phyloP scores from a whole-genome alignment of 2,113 vertebrate species.

The Suncus etruscus region DNA sequence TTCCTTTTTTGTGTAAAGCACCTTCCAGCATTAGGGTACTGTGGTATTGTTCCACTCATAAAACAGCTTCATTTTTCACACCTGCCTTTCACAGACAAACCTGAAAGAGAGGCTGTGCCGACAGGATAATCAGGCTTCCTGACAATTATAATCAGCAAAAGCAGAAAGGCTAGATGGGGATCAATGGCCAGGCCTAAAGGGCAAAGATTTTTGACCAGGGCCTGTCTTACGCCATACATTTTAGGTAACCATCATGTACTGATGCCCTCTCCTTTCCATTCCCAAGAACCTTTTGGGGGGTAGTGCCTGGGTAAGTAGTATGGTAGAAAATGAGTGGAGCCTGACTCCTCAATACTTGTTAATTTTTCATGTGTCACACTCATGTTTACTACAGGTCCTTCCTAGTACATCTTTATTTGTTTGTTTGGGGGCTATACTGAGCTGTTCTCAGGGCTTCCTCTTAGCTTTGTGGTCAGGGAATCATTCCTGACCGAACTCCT shows the following conservation, averaged over 20 bases:
- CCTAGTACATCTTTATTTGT: too few relatives aligned
- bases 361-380: constrained; percentile 38
- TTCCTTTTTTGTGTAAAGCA: not conserved
- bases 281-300: not conserved
- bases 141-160: not conserved
- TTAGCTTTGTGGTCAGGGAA: too few relatives aligned
- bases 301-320: not conserved
- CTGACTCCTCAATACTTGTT: not conserved
- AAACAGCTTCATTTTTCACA: constrained; percentile 41
- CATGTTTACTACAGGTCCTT: constrained; percentile 8
- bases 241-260: constrained; percentile 4
- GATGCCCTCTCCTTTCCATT: not conserved
- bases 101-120: not conserved
- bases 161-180: not conserved
- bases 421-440: too few relatives aligned
- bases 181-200: not conserved
- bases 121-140: not conserved
- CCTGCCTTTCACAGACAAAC: constrained; percentile 27
- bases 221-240: constrained; percentile 10
- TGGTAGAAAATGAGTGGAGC: not conserved
- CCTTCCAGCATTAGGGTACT: not conserved
- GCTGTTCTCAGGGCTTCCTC: too few relatives aligned
- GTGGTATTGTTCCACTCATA: not conserved
- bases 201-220: not conserved
- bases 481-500: too few relatives aligned